Evolutionary conservation across 2,888 invertebrate species (phyloP), one percentile per base, ranked within the genome.

Genomic region (Merodon equestris): DNA sequence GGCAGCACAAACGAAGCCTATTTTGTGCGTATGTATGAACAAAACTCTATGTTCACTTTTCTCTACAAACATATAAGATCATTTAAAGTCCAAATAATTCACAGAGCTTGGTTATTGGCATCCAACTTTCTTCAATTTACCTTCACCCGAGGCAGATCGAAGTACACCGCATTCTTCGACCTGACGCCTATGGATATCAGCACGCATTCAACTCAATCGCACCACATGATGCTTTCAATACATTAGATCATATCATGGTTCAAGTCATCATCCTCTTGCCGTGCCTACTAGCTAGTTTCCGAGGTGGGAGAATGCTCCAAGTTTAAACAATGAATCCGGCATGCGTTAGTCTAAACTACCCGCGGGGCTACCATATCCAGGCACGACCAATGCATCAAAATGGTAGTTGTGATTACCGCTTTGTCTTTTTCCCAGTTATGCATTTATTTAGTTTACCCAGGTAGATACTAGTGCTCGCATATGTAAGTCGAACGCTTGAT

Each of bases 191-290:
- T 53, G 66, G 47, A 58, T 27, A 51, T 48, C 50, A 45, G 66
- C 57, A 64, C 63, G 50, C 50, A 72, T 56, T 51, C 45, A 66
- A 66, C 40, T 60, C 12, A 53, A 51, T 45, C 64, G 71, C 51
- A 36, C 64, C 63, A 27, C 56, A 51, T 64, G 50, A 60, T 58
- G 53, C 53, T 47, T 67, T 64, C 66, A 58, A 58, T 72, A 57
- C 63, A 63, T 58, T 71, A 71, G 57, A 75, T 75, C 34, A 68
- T 74, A 74, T 74, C 70, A 57, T 40, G 27, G 27, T 27, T 2
- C 27, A 27, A 27, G 27, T 27, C 27, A 27, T 27, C 27, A 27
- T 27, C 27, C 3, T 27, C 27, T 27, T 27, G 7, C 7, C 7
- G 27, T 4, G 7, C 27, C 27, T 7, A 27, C 27, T 27, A 27